phyloP scores from a whole-genome alignment of 2,888 invertebrate species.

The Eledona agricola region DNA sequence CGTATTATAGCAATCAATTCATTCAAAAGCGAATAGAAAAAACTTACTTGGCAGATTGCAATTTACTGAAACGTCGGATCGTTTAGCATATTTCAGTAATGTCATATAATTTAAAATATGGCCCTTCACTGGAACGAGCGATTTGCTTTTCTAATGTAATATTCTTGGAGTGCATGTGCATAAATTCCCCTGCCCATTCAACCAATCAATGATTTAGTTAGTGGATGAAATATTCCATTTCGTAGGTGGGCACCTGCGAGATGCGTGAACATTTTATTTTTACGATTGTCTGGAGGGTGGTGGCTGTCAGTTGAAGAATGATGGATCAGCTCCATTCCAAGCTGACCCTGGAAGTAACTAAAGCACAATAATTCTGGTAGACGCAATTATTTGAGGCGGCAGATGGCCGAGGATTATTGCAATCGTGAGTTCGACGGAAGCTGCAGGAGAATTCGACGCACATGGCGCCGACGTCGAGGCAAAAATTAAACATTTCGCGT shows the following conservation, averaged over 20 bases:
- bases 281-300: conserved; percentile 8
- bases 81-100: too few species aligned
- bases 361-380: conserved; percentile 51
- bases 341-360: conserved; percentile 47
- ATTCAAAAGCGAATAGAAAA: too few species aligned
- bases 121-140: too few species aligned
- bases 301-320: conserved; percentile 36
- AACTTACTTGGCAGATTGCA: too few species aligned
- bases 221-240: too few species aligned
- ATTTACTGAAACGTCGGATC: too few species aligned
- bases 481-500: conserved; percentile 33
- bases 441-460: conserved; percentile 43
- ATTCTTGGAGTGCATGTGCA: conserved; percentile 15
- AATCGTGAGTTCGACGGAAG: conserved; percentile 44
- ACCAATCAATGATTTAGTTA: conserved; percentile 27
- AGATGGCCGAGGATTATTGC: conserved; percentile 53
- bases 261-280: conserved; percentile 19
- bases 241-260: too few species aligned
- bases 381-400: conserved; percentile 52
- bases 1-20: too few species aligned
- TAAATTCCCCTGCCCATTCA: conserved; percentile 8
- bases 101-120: conserved; percentile 11
- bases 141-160: conserved; percentile 30
- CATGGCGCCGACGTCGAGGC: conserved; percentile 41
- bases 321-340: conserved; percentile 43